These are phyloP conservation scores for Saguinus imperator DNA, from an alignment of 2,113 vertebrate genomes.

Conservation along the genomic window DNA sequence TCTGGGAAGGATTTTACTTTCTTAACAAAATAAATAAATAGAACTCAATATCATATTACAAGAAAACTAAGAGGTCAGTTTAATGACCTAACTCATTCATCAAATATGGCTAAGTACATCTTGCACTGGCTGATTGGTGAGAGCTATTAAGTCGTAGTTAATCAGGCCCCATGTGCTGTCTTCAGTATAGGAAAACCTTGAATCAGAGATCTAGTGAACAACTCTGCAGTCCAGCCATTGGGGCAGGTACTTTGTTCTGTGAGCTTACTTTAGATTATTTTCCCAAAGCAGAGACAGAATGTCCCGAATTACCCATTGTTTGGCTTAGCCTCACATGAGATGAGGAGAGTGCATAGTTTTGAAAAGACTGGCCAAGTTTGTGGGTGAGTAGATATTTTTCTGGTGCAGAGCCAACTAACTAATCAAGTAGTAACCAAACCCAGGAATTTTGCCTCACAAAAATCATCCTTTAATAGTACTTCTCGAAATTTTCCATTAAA, in stretches of 20 bases:
- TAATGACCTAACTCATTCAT: not conserved
- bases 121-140: not conserved
- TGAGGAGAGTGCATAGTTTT: conserved; percentile 18
- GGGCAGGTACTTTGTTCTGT: conserved; percentile 2
- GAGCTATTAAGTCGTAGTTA: not conserved
- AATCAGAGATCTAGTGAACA: not conserved
- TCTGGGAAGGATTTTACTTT: not conserved
- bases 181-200: not conserved
- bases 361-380: conserved; percentile 19
- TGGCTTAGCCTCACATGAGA: not conserved
- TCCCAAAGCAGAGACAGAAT: conserved; percentile 39
- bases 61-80: not conserved
- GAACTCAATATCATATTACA: not conserved
- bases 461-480: not conserved
- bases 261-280: conserved; percentile 55
- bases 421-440: conserved; percentile 34
- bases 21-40: not conserved
- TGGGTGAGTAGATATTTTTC: conserved; percentile 43
- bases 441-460: conserved; percentile 36
- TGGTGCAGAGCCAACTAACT: not conserved
- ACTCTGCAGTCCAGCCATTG: not conserved
- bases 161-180: not conserved
- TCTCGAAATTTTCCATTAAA: conserved; percentile 55
- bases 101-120: too few relatives aligned
- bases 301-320: conserved; percentile 31